A percentile compares a stretch with the other conserved stretches of the same genome.
phyloP scores from a whole-genome alignment of 2,888 invertebrate genomes.

The Sepioteuthis lessoniana region DNA sequence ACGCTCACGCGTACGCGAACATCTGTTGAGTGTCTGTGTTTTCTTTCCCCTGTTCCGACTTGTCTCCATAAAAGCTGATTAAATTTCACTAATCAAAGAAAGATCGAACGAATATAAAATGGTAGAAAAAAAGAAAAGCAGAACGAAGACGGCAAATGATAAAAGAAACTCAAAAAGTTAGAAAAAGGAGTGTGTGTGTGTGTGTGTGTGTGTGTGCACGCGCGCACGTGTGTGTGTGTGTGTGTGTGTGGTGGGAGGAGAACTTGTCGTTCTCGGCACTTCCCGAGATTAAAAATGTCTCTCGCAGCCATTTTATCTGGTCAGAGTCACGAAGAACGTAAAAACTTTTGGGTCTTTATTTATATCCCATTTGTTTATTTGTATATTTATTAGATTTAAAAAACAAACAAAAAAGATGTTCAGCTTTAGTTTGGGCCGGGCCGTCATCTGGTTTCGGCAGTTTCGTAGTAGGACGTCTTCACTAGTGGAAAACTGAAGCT shows the following conservation, averaged over 20 bases:
- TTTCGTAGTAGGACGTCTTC: not conserved
- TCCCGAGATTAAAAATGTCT: not conserved
- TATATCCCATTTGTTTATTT: not conserved
- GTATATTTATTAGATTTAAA: not conserved
- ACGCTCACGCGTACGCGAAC: not conserved
- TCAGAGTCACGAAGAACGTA: not conserved
- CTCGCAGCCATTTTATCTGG: not conserved
- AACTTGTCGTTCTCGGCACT: not conserved
- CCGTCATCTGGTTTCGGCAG: not conserved
- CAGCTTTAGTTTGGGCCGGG: not conserved
- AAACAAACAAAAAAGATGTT: not conserved
- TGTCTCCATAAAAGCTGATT: constrained; percentile 33
- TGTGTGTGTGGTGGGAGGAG: not conserved
- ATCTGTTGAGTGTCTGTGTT: not conserved
- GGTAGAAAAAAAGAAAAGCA: not conserved
- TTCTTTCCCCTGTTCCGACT: not conserved
- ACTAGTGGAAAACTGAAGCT: not conserved
- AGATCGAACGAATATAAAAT: not conserved
- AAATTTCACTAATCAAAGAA: constrained; percentile 20
- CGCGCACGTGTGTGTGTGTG: too few species aligned
- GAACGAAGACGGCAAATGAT: not conserved
- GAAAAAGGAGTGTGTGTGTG: not conserved
- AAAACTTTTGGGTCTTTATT: not conserved
- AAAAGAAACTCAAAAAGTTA: not conserved
- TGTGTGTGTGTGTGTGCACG: too few species aligned